These are phyloP conservation scores for Sanderia malayensis DNA, from an alignment of 30 jellyfish, hydroid and myxozoan genomes.

Conservation along the genomic window DNA sequence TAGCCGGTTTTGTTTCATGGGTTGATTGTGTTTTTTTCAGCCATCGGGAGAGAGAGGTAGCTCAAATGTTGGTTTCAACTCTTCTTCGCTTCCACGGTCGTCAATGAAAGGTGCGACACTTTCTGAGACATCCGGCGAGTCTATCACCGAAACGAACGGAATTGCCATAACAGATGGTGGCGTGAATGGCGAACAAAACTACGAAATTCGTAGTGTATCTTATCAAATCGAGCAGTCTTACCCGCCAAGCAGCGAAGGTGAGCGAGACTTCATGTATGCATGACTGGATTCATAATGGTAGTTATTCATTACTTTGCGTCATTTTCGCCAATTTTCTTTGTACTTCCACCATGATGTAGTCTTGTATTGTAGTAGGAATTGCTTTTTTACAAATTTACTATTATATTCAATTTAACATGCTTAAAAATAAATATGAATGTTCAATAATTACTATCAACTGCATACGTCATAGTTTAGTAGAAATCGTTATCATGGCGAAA, in stretches of 20 bases:
- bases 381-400: no score
- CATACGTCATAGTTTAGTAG: no score
- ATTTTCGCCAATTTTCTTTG: no score
- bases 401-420: no score
- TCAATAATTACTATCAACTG: no score
- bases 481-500: no score
- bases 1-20: no score
- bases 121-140: conserved; percentile 38
- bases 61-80: conserved; percentile 14
- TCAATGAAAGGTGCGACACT: conserved; percentile 23
- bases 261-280: not conserved
- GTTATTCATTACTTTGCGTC: conserved; percentile 43
- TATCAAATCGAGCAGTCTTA: conserved; percentile 46
- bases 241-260: conserved; percentile 19
- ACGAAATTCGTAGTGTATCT: conserved; percentile 43
- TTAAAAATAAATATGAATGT: no score
- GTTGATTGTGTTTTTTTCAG: no score
- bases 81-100: conserved; percentile 61
- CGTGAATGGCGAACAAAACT: conserved; percentile 35
- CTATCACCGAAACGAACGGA: conserved; percentile 38
- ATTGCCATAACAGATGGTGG: conserved; percentile 20
- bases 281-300: no score
- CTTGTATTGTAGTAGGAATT: no score
- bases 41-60: conserved; percentile 59
- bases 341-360: no score